These are phyloP conservation scores for Pimpla rufipes DNA, from an alignment of 2,888 invertebrate genomes.

Conservation along the genomic window DNA sequence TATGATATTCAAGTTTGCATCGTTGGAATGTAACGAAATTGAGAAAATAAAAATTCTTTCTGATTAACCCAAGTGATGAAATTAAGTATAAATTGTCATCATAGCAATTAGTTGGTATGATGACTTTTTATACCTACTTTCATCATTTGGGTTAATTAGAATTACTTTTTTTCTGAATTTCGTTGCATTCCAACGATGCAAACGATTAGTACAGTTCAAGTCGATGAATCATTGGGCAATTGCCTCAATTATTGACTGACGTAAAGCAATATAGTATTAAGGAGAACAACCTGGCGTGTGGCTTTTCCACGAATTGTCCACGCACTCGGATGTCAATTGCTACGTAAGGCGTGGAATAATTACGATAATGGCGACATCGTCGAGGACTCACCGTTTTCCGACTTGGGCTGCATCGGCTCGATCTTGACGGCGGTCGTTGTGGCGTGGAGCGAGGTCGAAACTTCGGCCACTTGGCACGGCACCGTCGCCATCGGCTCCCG, in stretches of 20 bases:
- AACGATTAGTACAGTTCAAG: neutral
- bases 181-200: neutral
- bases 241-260: constrained; percentile 9
- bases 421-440: constrained; percentile 87
- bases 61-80: no score
- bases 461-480: constrained; percentile 88
- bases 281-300: neutral
- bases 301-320: neutral
- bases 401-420: constrained; percentile 89
- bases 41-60: no score
- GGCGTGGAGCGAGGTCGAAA: constrained; percentile 85
- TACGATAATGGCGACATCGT: neutral
- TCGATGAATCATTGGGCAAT: neutral
- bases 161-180: no score
- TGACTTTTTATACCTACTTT: no score
- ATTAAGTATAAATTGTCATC: no score
- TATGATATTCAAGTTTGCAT: no score
- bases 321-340: neutral
- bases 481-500: constrained; percentile 88
- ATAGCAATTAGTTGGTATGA: no score
- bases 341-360: neutral
- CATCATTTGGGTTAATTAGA: no score
- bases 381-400: constrained; percentile 85
- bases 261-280: neutral
- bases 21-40: no score